phyloP scores from a whole-genome alignment of 2,113 vertebrate genomes.

The Eurypyga helias region DNA sequence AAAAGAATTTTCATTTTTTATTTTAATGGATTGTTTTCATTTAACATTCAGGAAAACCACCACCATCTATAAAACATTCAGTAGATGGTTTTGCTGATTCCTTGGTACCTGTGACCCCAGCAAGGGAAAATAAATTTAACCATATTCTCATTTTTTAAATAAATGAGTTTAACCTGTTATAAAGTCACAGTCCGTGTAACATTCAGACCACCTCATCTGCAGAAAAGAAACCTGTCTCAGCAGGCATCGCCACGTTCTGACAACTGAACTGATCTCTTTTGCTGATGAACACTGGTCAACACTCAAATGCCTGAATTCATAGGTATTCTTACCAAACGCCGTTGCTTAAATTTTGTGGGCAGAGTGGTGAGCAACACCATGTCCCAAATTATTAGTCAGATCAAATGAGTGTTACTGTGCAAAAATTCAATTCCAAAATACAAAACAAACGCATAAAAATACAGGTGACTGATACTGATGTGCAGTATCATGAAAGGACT shows the following conservation, averaged over 20 bases:
- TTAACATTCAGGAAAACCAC: conserved; percentile 70
- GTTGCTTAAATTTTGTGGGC: neutral
- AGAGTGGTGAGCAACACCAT: neutral
- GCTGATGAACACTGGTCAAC: conserved; percentile 1
- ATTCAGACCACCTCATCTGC: conserved; percentile 16
- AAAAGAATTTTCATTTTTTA: conserved; percentile 77
- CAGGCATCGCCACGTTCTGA: conserved; percentile 7
- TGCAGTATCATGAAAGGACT: neutral
- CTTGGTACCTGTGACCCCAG: neutral
- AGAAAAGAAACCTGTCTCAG: conserved; percentile 37
- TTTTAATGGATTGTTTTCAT: conserved; percentile 74
- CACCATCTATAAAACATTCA: conserved; percentile 21
- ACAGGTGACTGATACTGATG: neutral
- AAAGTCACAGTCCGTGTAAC: neutral
- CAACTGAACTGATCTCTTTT: conserved; percentile 36
- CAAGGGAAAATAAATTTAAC: conserved; percentile 8
- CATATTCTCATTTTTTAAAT: conserved; percentile 1
- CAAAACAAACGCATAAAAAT: neutral
- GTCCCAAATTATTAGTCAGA: neutral
- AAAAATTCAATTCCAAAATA: neutral
- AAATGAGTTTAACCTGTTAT: conserved; percentile 13
- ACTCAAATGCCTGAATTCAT: neutral
- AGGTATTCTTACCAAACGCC: neutral
- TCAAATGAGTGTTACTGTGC: neutral
- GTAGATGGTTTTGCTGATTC: conserved; percentile 19